Base-by-base conservation (phyloP, 2,113 vertebrate species). In the Procavia capensis region DNA sequence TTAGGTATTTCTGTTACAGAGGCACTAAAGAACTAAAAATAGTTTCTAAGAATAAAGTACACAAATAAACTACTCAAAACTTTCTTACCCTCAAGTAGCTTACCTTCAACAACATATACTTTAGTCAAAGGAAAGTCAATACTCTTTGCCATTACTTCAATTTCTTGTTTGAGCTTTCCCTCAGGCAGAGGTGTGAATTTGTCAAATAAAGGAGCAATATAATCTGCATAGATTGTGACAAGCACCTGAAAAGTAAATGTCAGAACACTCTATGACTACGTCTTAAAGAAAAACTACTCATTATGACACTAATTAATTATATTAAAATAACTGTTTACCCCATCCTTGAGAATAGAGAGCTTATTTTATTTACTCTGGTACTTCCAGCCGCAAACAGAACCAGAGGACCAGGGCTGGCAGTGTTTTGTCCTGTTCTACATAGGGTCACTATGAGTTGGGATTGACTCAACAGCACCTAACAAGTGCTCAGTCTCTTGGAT, bases 211-310 rank as follows among this genome's bases (percentile, higher is more conserved):
- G 99, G 99, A 72, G 99, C 99, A 81, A 99, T 99, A 97, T 99
- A 99, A 97, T 99, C 99, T 86, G 99, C 99, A 93, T 99, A 99
- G 98, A 99, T 99, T n/a, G 99, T 99, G 74, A 99, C 99, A 83
- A 99, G 99, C 47, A 99, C 99, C 99, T 99, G 97, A 50, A 97
- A 97, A 82, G 66, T 61, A 98, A 95, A 96, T 84, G 82, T 93
- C 39, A 95, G 72, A 97, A 95, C 22, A 59, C 92, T 34, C n/a
- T 91, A 88, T 84, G 45, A 97, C 70, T 54, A 84, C 8, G 9
- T 66, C 83, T 93, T 79, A 59, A 84, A 84, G 54, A 88, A 90
- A 96, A 81, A 88, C 5, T 57, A 66, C 34, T 54, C 31, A 50
- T 84, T 70, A 92, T 85, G 88, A 85, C 81, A 50, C 25, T 94